Base-by-base conservation (phyloP, 2,888 invertebrate species). In the Platynereis dumerilii region DNA sequence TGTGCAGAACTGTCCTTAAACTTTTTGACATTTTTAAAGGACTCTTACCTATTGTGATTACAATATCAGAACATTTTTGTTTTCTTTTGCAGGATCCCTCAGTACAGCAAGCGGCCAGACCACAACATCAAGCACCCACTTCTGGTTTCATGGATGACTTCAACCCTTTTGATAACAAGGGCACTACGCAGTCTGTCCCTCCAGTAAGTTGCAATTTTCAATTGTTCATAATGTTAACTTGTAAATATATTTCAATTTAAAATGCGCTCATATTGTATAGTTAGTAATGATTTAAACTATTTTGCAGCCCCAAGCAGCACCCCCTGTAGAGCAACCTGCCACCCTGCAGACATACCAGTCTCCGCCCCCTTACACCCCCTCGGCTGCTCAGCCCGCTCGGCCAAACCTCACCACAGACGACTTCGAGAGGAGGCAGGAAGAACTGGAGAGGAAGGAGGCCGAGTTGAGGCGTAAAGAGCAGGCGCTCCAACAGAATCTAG, bases 401-500 rank as follows among this genome's bases (percentile, higher is more conserved):
- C 55, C 54, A 17, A 39, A 45, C 28, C 85, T 77, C 85, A 88
- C 77, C 84, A 86, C 83, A n/a, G 80, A 77, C 63, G 84, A 84
- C 57, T 73, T 85, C 22, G 81, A 83, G 69, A 75, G 80, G 64
- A 72, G 83, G 65, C 85, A 85, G 73, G 85, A 85, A 83, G 95
- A 96, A 84, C 85, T 96, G 69, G 96, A 96, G 84, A 88, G 92
- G 67, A 96, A 95, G 86, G 94, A 94, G 53, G 92, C 92, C 73
- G 94, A 95, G 83, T 83, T 96, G 69, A 91, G 92, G 66, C 87
- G 93, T 74, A 89, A 93, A 77, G 95, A 96, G 83, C 93, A 95
- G 73, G 94, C 94, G 58, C 63, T 73, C 5, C 34, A 34, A 34
- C 34, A 34, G 34, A 34, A 34, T 34, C 34, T 34, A 34, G 34